Evolutionary conservation across 1,140 invertebrate species (phyloP).

Genomic region (Cotesia chilonis): DNA sequence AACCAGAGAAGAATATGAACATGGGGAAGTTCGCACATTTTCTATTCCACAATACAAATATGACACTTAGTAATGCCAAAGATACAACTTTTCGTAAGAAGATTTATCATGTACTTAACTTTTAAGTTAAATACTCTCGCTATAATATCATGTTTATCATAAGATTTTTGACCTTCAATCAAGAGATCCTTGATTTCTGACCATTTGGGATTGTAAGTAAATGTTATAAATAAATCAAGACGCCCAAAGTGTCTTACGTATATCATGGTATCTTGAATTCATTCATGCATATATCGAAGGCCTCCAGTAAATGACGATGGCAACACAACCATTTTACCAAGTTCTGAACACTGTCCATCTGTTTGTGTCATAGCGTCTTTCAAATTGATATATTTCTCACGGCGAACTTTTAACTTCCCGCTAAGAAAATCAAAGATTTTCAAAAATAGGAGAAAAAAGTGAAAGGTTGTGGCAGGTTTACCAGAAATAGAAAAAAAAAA

Average conservation of each 20-base stretch:
- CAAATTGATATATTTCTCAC: conserved; percentile 55
- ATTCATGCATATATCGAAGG: conserved; percentile 61
- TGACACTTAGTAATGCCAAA: conserved; percentile 51
- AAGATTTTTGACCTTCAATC: conserved; percentile 44
- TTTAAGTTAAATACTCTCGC: conserved; percentile 41
- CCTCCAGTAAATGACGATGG: conserved; percentile 61
- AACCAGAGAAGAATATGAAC: conserved; percentile 38
- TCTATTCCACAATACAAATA: conserved; percentile 47
- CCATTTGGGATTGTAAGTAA: conserved; percentile 46
- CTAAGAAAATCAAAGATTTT: conserved; percentile 27
- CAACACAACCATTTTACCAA: conserved; percentile 50
- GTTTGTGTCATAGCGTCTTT: conserved; percentile 37
- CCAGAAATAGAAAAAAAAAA: too few relatives aligned
- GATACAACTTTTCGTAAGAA: neutral
- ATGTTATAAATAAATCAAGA: conserved; percentile 50
- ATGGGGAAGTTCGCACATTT: conserved; percentile 27
- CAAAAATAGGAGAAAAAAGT: too few relatives aligned
- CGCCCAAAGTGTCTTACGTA: conserved; percentile 51
- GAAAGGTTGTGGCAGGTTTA: too few relatives aligned
- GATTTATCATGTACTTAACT: conserved; percentile 22
- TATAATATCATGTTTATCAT: conserved; percentile 46
- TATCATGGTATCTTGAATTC: conserved; percentile 60
- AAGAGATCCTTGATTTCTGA: conserved; percentile 43
- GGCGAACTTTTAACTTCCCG: conserved; percentile 33
- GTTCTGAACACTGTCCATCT: neutral